A percentile compares a stretch with the other conserved stretches of the same genome.
These are phyloP conservation scores for Spodoptera litura DNA, from an alignment of 1,140 invertebrate species.

Conservation along the genomic window DNA sequence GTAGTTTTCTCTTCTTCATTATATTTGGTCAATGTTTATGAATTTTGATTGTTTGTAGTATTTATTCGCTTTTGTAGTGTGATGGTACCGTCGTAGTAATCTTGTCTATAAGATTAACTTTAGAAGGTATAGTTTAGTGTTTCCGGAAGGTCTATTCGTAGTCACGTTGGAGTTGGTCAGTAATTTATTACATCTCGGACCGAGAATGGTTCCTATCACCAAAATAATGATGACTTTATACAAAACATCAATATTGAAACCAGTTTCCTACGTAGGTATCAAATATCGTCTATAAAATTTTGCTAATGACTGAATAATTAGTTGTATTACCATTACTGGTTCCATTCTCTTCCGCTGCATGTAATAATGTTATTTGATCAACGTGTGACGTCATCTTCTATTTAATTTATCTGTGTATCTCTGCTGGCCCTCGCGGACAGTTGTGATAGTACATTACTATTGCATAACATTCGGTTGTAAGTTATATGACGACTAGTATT, in stretches of 20 bases:
- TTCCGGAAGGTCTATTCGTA: slow-evolving; percentile 30
- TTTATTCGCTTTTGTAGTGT: slow-evolving; percentile 54
- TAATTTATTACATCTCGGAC: slow-evolving; percentile 29
- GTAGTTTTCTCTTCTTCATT: slow-evolving; percentile 42
- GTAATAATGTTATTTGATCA: slow-evolving; percentile 40
- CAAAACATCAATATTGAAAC: neutral
- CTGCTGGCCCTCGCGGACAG: slow-evolving; percentile 39
- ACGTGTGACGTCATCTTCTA: slow-evolving; percentile 4
- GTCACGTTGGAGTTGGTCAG: slow-evolving; percentile 29
- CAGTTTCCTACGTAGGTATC: slow-evolving; percentile 9
- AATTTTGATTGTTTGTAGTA: slow-evolving; percentile 43
- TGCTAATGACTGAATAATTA: slow-evolving; percentile 5
- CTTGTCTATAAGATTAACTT: slow-evolving; percentile 79
- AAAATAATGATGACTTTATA: neutral
- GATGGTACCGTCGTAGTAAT: slow-evolving; percentile 74
- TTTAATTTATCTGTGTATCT: slow-evolving; percentile 41
- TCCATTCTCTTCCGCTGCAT: slow-evolving; percentile 10
- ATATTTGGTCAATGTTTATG: slow-evolving; percentile 42
- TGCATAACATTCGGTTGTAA: slow-evolving; percentile 59
- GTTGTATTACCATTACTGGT: neutral
- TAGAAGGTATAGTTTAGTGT: slow-evolving; percentile 66
- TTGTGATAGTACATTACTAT: slow-evolving; percentile 60
- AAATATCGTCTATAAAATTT: neutral
- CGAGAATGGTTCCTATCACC: neutral
- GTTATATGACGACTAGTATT: slow-evolving; percentile 57